Base-by-base conservation (phyloP, 2,888 invertebrate species). In the Sturmia bella region DNA sequence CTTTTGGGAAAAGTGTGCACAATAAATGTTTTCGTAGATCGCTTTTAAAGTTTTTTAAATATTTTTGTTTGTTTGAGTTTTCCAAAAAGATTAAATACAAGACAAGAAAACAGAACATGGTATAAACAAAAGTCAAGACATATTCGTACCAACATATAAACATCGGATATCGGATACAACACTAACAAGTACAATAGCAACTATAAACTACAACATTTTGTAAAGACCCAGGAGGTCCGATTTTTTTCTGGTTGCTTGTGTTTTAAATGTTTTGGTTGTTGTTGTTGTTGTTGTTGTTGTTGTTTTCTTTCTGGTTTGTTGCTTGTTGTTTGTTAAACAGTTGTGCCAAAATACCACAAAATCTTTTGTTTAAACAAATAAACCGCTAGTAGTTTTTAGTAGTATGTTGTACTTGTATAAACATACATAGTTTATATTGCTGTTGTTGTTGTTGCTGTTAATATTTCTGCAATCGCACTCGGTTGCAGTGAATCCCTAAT, bases 311-410 rank as follows among this genome's bases (percentile, higher is more conserved):
- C 43, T 57, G 70, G 9, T 32, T 32, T 32, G 39, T 43, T 59
- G 59, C 19, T 52, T 57, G 70, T 72, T 72, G 72, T 64, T 66
- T 79, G 78, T 79, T 79, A 75, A 82, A 82, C 78, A 78, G 78
- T 82, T 82, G 82, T 82, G 82, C 74, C 74, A 82, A 82, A 82
- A 78, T 82, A 78, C 76, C 76, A 78, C 74, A 75, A 78, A 79
- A 74, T 68, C 78, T 78, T 82, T 82, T 78, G 82, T 82, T 82
- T 82, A 70, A 78, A 78, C 78, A 78, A 82, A 82, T 82, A 66
- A 82, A 82, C 82, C 78, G 78, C 82, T 82, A 70, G 78, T 79
- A 79, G 78, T 76, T 79, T 79, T 73, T 59, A 54, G 59, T 66
- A 79, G 78, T 79, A 66, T 78, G 70, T 78, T 78, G 64, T 64